Evolutionary conservation across 1,140 invertebrate genomes (phyloP), one percentile per base, ranked within the genome.

Genomic region (Papilio machaon): DNA sequence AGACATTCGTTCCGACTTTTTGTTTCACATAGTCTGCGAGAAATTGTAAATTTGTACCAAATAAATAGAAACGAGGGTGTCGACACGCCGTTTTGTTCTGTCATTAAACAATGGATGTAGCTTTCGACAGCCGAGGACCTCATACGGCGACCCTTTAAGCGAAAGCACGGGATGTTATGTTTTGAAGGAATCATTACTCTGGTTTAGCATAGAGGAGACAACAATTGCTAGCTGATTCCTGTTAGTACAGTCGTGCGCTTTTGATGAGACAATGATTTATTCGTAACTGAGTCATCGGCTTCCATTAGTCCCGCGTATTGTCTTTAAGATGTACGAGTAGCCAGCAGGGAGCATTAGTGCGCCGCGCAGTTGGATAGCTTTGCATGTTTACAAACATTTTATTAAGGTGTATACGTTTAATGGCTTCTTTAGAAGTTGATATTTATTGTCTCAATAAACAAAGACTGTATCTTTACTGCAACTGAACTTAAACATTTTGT

Each of bases 361-460:
- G 75, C 81, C 85, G 82, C 92, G n/a, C 93, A 88, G 93, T 87
- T 90, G 92, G 93, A 93, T 80, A 80, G 86, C 91, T 93, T 93
- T 92, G 81, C 86, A 86, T 94, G 93, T 94, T 94, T 94, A 92
- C 93, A 93, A 94, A 94, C 91, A 94, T 89, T 94, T 94, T 92
- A 93, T 94, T 91, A 91, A 94, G 88, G 88, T 94, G 89, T 92
- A 70, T 93, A 85, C 91, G 80, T 91, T 89, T 92, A 90, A 93
- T 91, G 87, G 89, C 92, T 94, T 86, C 92, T 92, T 91, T 93
- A 85, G 89, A 91, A 93, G 89, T 85, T 86, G 49, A 74, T 81
- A 74, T 82, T 85, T 86, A 86, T 89, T 88, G 84, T 89, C 83
- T 73, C 54, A 77, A 43, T 80, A 88, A 83, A 89, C 89, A 89